Base-by-base conservation (phyloP, 1,140 invertebrate species). In the Cecropterus lyciades region DNA sequence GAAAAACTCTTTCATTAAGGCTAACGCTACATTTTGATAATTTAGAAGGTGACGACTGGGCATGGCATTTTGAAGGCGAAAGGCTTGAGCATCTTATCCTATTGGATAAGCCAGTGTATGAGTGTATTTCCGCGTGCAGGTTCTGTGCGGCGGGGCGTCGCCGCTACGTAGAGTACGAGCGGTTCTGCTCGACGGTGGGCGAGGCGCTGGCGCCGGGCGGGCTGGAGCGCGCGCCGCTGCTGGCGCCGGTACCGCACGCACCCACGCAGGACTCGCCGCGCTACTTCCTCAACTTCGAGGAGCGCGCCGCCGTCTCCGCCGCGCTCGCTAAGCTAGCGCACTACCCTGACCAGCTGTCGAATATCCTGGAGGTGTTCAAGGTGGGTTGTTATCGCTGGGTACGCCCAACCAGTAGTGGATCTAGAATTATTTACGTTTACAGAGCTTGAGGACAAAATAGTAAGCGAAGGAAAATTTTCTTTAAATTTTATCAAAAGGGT, bases 221-320 rank as follows among this genome's bases (percentile, higher is more conserved):
- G 51, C 81, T 96, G 63, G 95, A 96, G 85, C 93, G 94, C 52
- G 93, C 93, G 37, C 94, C 95, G 51, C 92, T 95, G 15, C 83
- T 95, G 17, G 85, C 93, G 43, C 95, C 95, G 0, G 71, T 95
- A 0, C 93, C 94, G 53, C 95, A 96, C 75, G 79, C 95, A 46
- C 94, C 95, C 16, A 93, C 93, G 15, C 77, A 92, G 65, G 94
- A 94, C 71, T 89, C 93, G 70, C 85, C 93, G 11, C 90, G 92
- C 33, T 95, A 94, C 69, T 96, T 95, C 91, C 92, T 96, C 6
- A 95, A 95, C 89, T 96, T 94, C 72, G 94, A 95, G 43, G 95
- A 96, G 84, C 85, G 95, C 13, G 87, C 87, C 27, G 84, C 91
- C 9, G 89, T 95, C 10, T 93, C 93, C 1, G 83, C 89, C 24